These are phyloP conservation scores for Tachycineta bicolor DNA, from an alignment of 2,113 vertebrate species.

Conservation along the genomic window DNA sequence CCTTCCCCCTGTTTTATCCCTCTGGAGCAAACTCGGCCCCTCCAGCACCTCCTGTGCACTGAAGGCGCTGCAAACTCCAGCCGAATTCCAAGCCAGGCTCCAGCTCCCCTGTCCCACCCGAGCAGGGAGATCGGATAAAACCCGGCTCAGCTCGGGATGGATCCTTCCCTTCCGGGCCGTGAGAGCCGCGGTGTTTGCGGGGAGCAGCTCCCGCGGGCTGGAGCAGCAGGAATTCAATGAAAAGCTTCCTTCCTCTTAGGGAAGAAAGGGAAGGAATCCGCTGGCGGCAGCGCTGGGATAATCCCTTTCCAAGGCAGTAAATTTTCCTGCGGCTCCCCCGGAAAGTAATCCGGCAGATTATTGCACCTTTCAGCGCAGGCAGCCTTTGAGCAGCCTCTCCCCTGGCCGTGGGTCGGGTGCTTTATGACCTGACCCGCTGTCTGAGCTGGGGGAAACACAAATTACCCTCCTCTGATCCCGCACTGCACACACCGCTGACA, in stretches of 20 bases:
- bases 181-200: neutral
- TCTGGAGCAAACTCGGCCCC: fast-evolving
- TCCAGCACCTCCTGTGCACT: neutral
- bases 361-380: constrained; percentile 39
- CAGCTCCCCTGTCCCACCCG: neutral
- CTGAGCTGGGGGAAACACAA: neutral
- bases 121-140: neutral
- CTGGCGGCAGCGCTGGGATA: constrained; percentile 21
- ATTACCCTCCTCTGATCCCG: neutral
- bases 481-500: neutral
- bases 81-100: neutral
- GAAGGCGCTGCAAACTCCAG: neutral
- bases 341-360: constrained; percentile 34
- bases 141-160: fast-evolving
- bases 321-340: constrained; percentile 23
- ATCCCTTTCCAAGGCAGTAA: constrained; percentile 54
- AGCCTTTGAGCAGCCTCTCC: neutral
- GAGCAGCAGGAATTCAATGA: constrained; percentile 14
- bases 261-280: constrained; percentile 9
- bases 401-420: neutral
- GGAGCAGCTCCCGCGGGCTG: neutral
- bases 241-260: constrained; percentile 24
- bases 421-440: neutral
- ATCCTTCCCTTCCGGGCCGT: neutral
- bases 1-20: neutral